A percentile compares a stretch with the other conserved stretches of the same genome.
Evolutionary conservation across 1,140 invertebrate genomes (phyloP).

Genomic region (Lethocerus indicus): DNA sequence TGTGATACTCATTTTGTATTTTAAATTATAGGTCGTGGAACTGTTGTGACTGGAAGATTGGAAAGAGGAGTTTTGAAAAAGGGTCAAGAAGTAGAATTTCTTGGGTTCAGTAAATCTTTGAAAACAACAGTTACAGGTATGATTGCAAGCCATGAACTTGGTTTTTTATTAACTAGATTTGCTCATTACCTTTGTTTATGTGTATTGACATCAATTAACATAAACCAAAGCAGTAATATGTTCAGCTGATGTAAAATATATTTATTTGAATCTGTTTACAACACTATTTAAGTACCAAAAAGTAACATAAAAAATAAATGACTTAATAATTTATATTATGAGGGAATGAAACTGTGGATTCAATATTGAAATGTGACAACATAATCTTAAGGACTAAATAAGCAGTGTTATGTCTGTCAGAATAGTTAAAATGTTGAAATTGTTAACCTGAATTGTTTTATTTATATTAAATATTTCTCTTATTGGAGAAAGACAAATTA

Average conservation of each 20-base stretch:
- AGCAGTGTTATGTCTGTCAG: no score
- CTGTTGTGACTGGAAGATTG: slow-evolving; percentile 85
- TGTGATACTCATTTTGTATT: neutral
- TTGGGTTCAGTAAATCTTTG: slow-evolving; percentile 74
- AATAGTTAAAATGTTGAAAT: no score
- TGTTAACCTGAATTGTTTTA: no score
- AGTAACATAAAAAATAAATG: no score
- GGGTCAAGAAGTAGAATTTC: slow-evolving; percentile 80
- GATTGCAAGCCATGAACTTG: neutral
- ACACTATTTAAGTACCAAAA: no score
- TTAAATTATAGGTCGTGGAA: slow-evolving; percentile 54
- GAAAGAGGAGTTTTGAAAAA: slow-evolving; percentile 86
- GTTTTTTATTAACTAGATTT: neutral
- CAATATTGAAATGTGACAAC: no score
- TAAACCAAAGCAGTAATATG: neutral
- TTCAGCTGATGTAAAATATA: neutral
- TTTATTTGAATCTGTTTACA: neutral
- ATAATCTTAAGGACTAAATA: no score
- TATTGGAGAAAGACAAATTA: no score
- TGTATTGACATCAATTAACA: neutral
- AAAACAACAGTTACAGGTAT: slow-evolving; percentile 71
- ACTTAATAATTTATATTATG: no score
- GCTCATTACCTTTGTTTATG: neutral
- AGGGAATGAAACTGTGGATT: no score
- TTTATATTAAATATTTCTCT: no score